Evolutionary conservation across 2,797 vertebrate species (phyloP), one percentile per base, ranked within the genome.

Genomic region (Sandelia bainsii): DNA sequence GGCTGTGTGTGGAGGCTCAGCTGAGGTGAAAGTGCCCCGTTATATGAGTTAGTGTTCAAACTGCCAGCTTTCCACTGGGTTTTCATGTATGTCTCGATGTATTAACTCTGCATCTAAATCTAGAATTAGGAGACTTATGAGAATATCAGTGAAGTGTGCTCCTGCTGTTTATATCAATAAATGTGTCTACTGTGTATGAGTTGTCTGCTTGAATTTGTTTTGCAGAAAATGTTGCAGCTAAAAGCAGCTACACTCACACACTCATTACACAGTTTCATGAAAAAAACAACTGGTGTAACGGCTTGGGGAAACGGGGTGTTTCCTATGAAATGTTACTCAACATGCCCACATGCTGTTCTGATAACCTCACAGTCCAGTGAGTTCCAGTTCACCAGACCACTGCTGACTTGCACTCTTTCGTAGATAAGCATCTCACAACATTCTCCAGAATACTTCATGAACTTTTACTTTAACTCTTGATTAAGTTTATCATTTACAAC

Each of bases 1-100:
- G 73, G 49, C 87, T 82, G 91, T 91, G 90, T 91, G 77, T 57
- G 51, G 32, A 59, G 50, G 48, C 74, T 62, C 20, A 3, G 1
- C 64, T 14, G 65, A 79, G 62, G 48, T 79, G 80, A 90, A 86
- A 87, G 73, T 51, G 72, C 77, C 86, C 65, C 77, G 76, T 84
- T 90, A 87, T 90, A 37, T 13, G 52, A 85, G 67, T 68, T 52
- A 14, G 44, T 60, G 79, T 81, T 70, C 62, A 72, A 64, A 74
- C 86, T 75, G 79, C 52, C 67, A 67, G 73, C 56, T 62, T 62
- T 69, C 69, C 58, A 66, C 78, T 39, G 58, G 22, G 29, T 16
- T 68, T 75, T 57, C 52, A 72, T 37, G 66, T 80, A 67, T 64
- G 66, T 82, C 62, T 84, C 48, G 72, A 34, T 62, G 53, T 42